A percentile compares a stretch with the other conserved stretches of the same genome.
Conservation (phyloP, 2,888 invertebrate genomes). For the Microplitis deprimator region DNA sequence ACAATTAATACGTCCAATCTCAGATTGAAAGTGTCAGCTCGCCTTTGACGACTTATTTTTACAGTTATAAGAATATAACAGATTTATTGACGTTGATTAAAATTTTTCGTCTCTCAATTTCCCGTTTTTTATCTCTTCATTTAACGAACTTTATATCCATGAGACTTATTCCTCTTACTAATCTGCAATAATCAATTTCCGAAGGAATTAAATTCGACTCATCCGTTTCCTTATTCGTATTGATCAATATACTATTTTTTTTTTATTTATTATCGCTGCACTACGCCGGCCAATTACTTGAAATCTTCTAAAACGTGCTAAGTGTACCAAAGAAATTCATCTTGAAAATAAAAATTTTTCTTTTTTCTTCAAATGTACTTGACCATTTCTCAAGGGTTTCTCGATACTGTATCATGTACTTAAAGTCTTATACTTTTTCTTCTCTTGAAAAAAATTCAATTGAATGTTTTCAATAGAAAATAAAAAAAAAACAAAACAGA, state of each 20-base stretch:
- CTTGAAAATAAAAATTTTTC: background rate
- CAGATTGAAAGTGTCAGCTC: no score
- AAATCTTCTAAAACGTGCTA: conserved; percentile 35
- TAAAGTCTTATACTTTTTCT: background rate
- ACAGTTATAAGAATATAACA: background rate
- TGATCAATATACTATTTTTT: background rate
- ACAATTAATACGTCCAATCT: no score
- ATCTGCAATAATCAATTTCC: background rate
- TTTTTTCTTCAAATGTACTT: conserved; percentile 12
- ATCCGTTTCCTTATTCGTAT: background rate
- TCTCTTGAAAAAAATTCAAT: conserved; percentile 31
- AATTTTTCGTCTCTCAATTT: background rate
- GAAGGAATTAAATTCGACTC: background rate
- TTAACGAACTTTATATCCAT: conserved; percentile 16
- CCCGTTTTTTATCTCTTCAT: background rate
- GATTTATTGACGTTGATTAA: conserved; percentile 26
- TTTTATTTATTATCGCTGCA: background rate
- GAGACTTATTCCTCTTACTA: background rate
- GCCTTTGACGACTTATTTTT: no score
- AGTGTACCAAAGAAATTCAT: conserved; percentile 30
- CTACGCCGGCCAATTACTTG: conserved; percentile 24
- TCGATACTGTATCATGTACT: conserved; percentile 10
- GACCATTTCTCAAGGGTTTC: conserved; percentile 15
- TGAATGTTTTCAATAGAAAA: background rate
- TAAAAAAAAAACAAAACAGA: background rate